Base-by-base conservation (phyloP, 1,140 invertebrate species). In the Telenomus remus region DNA sequence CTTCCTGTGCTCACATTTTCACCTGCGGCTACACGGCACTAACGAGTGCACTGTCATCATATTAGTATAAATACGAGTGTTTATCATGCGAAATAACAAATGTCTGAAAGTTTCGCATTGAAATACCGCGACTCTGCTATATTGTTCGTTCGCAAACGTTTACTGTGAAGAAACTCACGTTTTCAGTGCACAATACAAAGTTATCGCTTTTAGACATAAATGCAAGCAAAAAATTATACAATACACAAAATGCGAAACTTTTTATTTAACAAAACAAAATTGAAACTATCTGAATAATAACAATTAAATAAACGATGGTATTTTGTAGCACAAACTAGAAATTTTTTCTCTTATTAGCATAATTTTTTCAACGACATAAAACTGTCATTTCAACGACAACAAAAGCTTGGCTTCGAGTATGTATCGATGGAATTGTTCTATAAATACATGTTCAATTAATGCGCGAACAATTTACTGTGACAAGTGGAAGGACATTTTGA, bases 111-210 rank as follows among this genome's bases (percentile, higher is more conserved):
- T 77, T 12, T 47, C 1, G 78, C 53, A 80, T 82, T 80, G 53
- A 79, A 68, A 33, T 50, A 34, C 66, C 49, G 65, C 19, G 19
- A 27, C 19, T 53, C 43, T 51, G 10, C 47, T 42, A 65, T 68
- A 83, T 83, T 83, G 82, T 84, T 82, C 78, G 48, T 63, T 27
- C 69, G 79, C 75, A 82, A 84, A 83, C 83, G 81, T 83, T 83
- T 79, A 75, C 81, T 68, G 64, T 69, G 63, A 66, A 47, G 59
- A 54, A 59, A 49, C 43, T 27, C 42, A 19, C 57, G 44, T 46
- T 8, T 13, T 0, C 7, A 11, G 47, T 39, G 3, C 16, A 66
- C 51, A 66, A 59, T 68, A 46, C 43, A 59, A 59, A 68, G 19
- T 68, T 68, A 68, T 68, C 54, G 43, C 16, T 35, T 34, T 51